A percentile compares a stretch with the other conserved stretches of the same genome.
Conservation (phyloP, 2,797 vertebrate species). For the Argyrosomus regius region DNA sequence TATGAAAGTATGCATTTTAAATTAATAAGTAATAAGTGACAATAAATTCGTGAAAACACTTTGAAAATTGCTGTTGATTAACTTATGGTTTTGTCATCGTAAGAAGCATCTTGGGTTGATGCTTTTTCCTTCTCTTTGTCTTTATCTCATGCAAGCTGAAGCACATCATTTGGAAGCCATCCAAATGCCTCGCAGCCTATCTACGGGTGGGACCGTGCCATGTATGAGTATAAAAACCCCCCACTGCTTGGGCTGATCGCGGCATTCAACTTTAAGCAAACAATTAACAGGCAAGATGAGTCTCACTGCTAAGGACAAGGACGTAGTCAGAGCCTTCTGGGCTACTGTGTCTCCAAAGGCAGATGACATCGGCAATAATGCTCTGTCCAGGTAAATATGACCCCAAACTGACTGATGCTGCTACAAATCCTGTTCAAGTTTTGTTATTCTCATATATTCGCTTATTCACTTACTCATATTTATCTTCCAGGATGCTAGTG, state of each 20-base stretch:
- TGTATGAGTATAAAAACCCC: conserved; percentile 48
- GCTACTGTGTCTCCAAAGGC: conserved; percentile 18
- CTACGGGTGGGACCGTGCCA: conserved; percentile 39
- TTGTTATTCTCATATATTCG: no score
- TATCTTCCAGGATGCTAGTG: conserved; percentile 79
- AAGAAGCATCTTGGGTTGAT: no score
- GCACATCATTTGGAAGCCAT: conserved; percentile 30
- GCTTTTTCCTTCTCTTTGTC: neutral
- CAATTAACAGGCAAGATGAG: conserved; percentile 69
- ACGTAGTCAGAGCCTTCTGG: conserved; percentile 74
- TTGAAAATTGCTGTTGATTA: neutral
- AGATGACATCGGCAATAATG: conserved; percentile 71
- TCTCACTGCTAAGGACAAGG: conserved; percentile 84
- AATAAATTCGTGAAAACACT: no score
- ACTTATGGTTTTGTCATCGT: neutral
- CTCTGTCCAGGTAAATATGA: conserved; percentile 83
- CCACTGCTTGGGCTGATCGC: neutral
- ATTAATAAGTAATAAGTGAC: no score
- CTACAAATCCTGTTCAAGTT: conserved; percentile 13
- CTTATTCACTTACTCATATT: neutral
- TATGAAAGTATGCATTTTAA: neutral
- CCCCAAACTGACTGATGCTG: neutral
- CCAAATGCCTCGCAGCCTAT: conserved; percentile 37
- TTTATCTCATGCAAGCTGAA: conserved; percentile 45
- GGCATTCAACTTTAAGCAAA: conserved; percentile 13